Percentiles rank a stretch among this genome's conserved stretches.
Conservation (phyloP, 2,797 vertebrate species). For the Discoglossus pictus region DNA sequence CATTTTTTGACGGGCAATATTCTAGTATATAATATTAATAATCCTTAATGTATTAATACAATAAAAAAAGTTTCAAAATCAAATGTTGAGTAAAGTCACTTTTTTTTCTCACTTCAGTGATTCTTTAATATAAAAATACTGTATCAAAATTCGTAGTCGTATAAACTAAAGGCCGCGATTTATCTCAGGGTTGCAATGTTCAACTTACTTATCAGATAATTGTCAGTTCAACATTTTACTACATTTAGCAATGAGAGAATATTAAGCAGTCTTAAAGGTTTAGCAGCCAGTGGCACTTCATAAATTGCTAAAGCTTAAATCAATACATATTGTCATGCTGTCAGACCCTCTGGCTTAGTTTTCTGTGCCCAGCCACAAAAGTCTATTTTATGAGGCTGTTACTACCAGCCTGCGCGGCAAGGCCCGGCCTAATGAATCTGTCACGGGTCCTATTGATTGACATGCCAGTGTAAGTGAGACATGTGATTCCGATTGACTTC, state of each 20-base stretch:
- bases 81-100: too few species aligned
- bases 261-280: conserved; percentile 71
- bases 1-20: too few species aligned
- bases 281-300: conserved; percentile 71
- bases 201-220: conserved; percentile 11
- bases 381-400: conserved; percentile 83
- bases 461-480: conserved; percentile 87
- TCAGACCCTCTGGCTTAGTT: conserved; percentile 67
- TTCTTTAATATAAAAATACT: too few species aligned
- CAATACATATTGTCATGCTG: conserved; percentile 75
- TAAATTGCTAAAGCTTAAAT: conserved; percentile 76
- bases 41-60: too few species aligned
- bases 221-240: conserved; percentile 5
- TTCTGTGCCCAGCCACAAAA: conserved; percentile 69
- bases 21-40: too few species aligned
- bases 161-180: not conserved
- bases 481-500: conserved; percentile 90
- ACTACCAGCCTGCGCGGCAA: conserved; percentile 72
- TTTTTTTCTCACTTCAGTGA: too few species aligned
- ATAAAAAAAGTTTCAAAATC: too few species aligned
- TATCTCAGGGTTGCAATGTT: not conserved
- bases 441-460: conserved; percentile 85
- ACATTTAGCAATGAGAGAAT: conserved; percentile 69
- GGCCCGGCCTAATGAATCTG: conserved; percentile 87
- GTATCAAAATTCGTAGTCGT: too few species aligned